Evolutionary conservation across 2,113 vertebrate species (phyloP).

Genomic region (Amblyopsis rosae): DNA sequence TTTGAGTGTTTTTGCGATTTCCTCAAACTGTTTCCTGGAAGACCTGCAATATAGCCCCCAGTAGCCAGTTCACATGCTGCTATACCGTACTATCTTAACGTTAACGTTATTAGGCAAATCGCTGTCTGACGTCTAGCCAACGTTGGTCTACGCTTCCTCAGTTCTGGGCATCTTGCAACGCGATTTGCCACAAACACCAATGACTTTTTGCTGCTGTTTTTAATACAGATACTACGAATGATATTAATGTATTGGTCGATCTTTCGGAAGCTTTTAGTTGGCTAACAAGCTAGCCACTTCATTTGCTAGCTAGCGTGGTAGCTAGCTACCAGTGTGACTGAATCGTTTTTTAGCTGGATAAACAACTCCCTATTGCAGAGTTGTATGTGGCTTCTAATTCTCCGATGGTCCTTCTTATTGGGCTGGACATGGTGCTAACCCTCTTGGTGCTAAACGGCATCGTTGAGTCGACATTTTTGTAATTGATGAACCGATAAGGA

Average conservation of each 20-base stretch:
- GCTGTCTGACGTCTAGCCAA: conserved; percentile 23
- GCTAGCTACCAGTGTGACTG: conserved; percentile 55
- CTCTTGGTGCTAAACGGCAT: conserved; percentile 10
- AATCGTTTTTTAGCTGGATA: conserved; percentile 21
- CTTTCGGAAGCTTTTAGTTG: background rate
- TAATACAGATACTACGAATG: background rate
- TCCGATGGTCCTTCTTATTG: background rate
- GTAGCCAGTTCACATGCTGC: conserved; percentile 25
- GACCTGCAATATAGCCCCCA: conserved; percentile 39
- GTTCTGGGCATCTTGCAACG: background rate
- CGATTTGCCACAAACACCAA: background rate
- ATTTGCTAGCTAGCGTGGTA: conserved; percentile 48
- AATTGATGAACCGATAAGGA: conserved; percentile 39
- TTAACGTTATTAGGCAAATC: conserved; percentile 19
- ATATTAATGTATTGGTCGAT: background rate
- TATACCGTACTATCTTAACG: conserved; percentile 37
- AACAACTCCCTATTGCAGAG: conserved; percentile 2
- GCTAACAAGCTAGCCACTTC: conserved; percentile 53
- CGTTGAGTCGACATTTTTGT: conserved; percentile 14
- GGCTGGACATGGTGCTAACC: conserved; percentile 14
- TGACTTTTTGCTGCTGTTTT: background rate
- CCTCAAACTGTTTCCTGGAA: conserved; percentile 3
- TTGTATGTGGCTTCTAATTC: conserved; percentile 16
- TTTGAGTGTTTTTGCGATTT: background rate
- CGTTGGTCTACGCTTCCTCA: background rate